These are phyloP conservation scores for Dromas ardeola DNA, from an alignment of 2,113 vertebrate genomes.

Conservation along the genomic window DNA sequence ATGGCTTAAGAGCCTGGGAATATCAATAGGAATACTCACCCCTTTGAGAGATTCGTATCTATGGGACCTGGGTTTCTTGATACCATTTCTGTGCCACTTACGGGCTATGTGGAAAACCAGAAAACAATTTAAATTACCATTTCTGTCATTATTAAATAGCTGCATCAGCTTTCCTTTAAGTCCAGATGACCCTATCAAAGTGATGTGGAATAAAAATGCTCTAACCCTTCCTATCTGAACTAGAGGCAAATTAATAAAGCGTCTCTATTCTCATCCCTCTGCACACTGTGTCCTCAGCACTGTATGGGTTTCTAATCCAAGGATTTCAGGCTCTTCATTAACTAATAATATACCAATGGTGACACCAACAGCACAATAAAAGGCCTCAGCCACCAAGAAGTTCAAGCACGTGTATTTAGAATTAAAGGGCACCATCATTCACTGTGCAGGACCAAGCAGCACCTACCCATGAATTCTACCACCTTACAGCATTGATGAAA, in stretches of 20 bases:
- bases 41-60: constrained; percentile 95
- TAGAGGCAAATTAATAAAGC: background rate
- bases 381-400: background rate
- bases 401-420: rapidly evolving
- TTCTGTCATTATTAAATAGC: background rate
- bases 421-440: rapidly evolving
- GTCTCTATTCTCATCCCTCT: background rate
- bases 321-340: background rate
- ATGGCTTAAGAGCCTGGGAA: background rate
- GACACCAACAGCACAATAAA: rapidly evolving
- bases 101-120: constrained; percentile 75
- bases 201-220: rapidly evolving
- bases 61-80: constrained; percentile 91
- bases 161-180: background rate
- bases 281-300: rapidly evolving
- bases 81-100: constrained; percentile 97
- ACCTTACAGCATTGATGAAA: background rate
- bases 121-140: background rate
- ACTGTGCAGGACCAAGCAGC: background rate
- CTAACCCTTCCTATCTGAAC: background rate
- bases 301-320: rapidly evolving
- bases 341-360: rapidly evolving
- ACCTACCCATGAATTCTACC: rapidly evolving
- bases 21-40: constrained; percentile 73
- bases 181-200: background rate